Evolutionary conservation across 2,113 vertebrate species (phyloP), one percentile per base, ranked within the genome.

Genomic region (Corapipo altera): DNA sequence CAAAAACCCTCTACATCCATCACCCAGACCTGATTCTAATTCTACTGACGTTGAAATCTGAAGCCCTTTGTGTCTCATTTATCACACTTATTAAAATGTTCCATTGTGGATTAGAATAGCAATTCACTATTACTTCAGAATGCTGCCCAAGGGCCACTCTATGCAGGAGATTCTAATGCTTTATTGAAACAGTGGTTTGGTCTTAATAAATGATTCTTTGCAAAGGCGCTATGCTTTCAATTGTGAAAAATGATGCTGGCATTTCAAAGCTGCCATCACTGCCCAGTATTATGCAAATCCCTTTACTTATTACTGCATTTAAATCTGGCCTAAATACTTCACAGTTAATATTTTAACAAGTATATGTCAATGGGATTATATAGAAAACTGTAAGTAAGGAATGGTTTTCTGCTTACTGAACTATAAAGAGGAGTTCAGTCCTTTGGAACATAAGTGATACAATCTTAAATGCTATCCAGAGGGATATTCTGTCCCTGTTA

Each of bases 61-160:
- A 96, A 98, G 93, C 94, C 92, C 95, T 98, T 92, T 97, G 97
- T 97, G 97, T 98, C 96, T 97, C 98, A 98, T 98, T 98, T 98
- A 98, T 99, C 98, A 99, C 96, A 97, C 96, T 98, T 98, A 97
- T 98, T 98, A 98, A 98, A 99, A 98, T 98, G 98, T 98, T 98
- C 98, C 97, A 96, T 92, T 97, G 97, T 96, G 95, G 98, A 98
- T 99, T 98, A 98, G 93, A 98, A 98, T 98, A 98, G 98, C 98
- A 98, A 98, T 98, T 98, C 92, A 93, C 98, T 98, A 88, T 98
- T 98, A 98, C 98, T 99, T 98, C 97, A 95, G 78, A 97, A 96
- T 91, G 84, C 87, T 96, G 92, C 97, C 96, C 96, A 96, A 95
- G 93, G 96, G 97, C 96, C 97, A 97, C 97, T 98, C 97, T 97